Conservation (phyloP, 1,140 invertebrate genomes). For the Lepidurus couesii region DNA sequence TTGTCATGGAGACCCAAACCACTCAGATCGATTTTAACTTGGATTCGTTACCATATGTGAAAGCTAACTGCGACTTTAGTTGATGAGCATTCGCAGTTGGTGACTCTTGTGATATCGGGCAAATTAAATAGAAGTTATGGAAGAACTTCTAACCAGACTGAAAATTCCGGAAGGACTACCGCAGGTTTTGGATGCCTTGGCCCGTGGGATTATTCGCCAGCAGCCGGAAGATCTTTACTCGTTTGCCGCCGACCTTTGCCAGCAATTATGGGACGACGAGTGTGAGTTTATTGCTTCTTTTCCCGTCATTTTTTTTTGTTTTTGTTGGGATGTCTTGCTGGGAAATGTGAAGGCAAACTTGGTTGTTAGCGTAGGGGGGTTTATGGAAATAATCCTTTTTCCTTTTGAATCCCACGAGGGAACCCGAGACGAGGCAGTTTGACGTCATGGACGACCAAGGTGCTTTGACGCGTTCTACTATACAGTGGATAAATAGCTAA, state of each 20-base stretch:
- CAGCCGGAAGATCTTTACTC: constrained; percentile 28
- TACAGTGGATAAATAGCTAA: background rate
- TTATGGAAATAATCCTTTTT: background rate
- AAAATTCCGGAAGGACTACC: constrained; percentile 28
- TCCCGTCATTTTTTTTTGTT: background rate
- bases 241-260: constrained; percentile 27
- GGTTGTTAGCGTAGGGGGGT: no score
- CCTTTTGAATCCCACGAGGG: background rate
- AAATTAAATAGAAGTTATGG: background rate
- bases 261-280: constrained; percentile 25
- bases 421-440: background rate
- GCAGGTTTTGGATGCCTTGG: constrained; percentile 23
- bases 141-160: constrained; percentile 6
- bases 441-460: background rate
- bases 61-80: background rate
- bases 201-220: constrained; percentile 24
- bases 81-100: background rate
- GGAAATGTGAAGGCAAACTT: no score
- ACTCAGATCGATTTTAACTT: background rate
- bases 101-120: background rate
- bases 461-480: background rate
- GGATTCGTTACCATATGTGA: background rate
- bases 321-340: background rate
- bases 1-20: background rate
- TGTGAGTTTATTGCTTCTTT: background rate